Percentiles rank a stretch among this genome's conserved stretches.
These are phyloP conservation scores for Araneus ventricosus DNA, from an alignment of 1,140 invertebrate genomes.

Conservation along the genomic window DNA sequence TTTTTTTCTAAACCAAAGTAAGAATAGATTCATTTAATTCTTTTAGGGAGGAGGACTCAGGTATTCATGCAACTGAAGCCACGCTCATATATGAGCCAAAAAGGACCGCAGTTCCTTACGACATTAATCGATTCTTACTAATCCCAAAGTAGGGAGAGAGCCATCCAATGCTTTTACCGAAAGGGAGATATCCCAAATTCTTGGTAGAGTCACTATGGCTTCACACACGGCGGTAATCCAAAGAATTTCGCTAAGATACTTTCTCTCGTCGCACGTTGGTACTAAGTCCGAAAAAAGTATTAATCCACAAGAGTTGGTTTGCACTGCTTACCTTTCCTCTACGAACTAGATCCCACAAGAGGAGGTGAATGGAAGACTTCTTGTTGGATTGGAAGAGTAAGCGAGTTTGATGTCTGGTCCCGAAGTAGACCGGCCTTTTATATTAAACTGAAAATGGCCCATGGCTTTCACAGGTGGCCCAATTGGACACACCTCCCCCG, in stretches of 20 bases:
- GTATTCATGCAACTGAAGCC: too few species aligned
- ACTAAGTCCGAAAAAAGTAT: neutral
- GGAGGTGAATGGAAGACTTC: neutral
- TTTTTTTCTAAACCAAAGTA: too few species aligned
- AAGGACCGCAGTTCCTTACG: neutral
- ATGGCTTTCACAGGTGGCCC: conserved; percentile 70
- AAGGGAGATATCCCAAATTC: neutral
- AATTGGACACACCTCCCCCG: conserved; percentile 73
- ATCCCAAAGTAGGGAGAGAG: neutral
- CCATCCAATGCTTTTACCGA: neutral
- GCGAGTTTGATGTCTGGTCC: conserved; percentile 33
- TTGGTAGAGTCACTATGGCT: neutral
- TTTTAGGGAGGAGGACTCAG: neutral
- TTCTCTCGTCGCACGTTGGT: neutral
- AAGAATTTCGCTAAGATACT: neutral
- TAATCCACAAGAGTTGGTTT: conserved; percentile 7
- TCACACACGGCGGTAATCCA: neutral
- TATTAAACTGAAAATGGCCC: conserved; percentile 68
- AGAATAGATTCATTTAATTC: neutral
- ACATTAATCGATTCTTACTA: neutral
- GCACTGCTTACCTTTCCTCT: neutral
- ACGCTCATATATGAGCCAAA: neutral
- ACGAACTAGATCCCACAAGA: neutral
- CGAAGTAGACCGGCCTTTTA: conserved; percentile 45
- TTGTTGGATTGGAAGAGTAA: conserved; percentile 15